phyloP scores from a whole-genome alignment of 2,113 vertebrate species.

The Regulus satrapa region DNA sequence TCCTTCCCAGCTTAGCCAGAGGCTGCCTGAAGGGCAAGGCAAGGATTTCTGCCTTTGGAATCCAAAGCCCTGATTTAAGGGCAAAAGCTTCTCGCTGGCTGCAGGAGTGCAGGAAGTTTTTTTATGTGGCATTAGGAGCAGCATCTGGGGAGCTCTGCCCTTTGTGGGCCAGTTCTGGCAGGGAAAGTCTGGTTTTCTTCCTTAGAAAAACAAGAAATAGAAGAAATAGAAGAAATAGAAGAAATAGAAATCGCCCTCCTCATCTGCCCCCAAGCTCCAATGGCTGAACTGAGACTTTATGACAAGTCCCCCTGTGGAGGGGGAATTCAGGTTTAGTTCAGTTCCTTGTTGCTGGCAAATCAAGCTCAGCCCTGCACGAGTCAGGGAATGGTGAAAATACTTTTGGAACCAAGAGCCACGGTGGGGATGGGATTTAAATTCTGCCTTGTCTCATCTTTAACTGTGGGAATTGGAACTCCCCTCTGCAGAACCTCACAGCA shows the following conservation, averaged over 20 bases:
- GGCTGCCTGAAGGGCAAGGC: not conserved
- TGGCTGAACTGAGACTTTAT: fast-evolving
- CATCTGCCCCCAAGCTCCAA: not conserved
- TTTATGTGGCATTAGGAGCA: not conserved
- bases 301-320: not conserved
- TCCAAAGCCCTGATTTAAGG: not conserved
- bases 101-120: not conserved
- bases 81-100: not conserved
- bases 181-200: not conserved
- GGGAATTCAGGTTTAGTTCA: not conserved
- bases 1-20: not conserved
- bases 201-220: not conserved
- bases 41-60: not conserved
- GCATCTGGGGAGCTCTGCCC: not conserved
- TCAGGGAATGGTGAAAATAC: not conserved
- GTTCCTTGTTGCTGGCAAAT: not conserved
- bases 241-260: no score
- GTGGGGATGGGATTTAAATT: not conserved
- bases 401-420: fast-evolving
- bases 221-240: no score
- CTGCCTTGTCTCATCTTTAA: not conserved
- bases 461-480: not conserved
- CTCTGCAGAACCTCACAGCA: not conserved
- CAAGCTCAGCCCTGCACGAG: not conserved
- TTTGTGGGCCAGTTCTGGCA: not conserved